Evolutionary conservation across 2,113 vertebrate species (phyloP), one percentile per base, ranked within the genome.

Genomic region (Zosterops borbonicus): DNA sequence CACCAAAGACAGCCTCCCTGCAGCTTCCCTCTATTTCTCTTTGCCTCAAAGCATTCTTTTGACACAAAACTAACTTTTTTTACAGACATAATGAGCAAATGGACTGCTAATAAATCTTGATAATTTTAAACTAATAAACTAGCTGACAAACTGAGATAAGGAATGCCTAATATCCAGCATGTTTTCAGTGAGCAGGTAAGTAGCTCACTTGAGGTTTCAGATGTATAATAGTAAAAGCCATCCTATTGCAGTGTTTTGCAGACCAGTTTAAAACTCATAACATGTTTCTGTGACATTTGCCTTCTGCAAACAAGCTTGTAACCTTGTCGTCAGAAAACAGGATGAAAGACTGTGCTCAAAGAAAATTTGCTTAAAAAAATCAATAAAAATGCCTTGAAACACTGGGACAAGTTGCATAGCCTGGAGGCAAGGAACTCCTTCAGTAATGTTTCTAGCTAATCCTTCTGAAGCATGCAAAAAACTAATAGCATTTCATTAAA

Each of bases 301-400:
- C 24, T 92, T 90, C 75, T 74, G 33, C 47, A 50, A 81, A 85
- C 24, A 71, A 39, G 11, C 33, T 92, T 82, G n/a, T 20, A 82
- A 70, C 46, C 68, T 78, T 39, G 70, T 67, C 12, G 6, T 75
- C 52, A 86, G 68, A 94, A 93, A 90, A 87, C 1, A 75, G 89
- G 83, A 77, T 74, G 31, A 81, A 88, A 93, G 46, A 71, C n/a
- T 24, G 16, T 37, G 44, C 78, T 93, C 60, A 81, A 92, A 95
- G 68, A 11, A 93, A 92, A 94, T 94, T 94, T 94, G 73, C 69
- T 90, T 87, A 78, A 95, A 93, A 94, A 96, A 90, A 71, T 90
- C 85, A 94, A 88, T 92, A 88, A 83, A 96, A 96, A 74, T 75
- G 52, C 49, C 85, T 95, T 89, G 56, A 94, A 96, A 96, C 76